Conservation (phyloP, 2,888 invertebrate genomes). For the Andrena praecox region DNA sequence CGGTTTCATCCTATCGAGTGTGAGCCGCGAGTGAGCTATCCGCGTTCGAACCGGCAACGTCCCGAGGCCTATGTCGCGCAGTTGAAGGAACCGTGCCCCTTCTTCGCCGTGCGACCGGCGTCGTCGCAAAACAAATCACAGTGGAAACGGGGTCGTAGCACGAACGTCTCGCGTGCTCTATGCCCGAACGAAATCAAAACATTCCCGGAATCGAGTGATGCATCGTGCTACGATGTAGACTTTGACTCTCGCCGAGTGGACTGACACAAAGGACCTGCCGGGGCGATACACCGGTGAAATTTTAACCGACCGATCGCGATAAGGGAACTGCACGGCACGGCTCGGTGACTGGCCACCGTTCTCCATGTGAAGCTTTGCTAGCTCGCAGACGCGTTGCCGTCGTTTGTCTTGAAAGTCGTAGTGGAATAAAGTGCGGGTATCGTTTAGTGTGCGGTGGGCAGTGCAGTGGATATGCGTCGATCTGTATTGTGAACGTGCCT, state of each 20-base stretch:
- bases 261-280: conserved; percentile 7
- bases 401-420: conserved; percentile 28
- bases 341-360: conserved; percentile 22
- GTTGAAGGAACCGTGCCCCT: background rate
- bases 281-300: conserved; percentile 19
- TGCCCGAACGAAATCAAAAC: background rate
- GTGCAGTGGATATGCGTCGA: conserved; percentile 80
- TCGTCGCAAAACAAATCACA: conserved; percentile 37
- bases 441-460: conserved; percentile 60
- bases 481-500: conserved; percentile 75
- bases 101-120: conserved; percentile 28
- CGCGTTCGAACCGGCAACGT: conserved; percentile 10
- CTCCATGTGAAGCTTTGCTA: conserved; percentile 24
- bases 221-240: conserved; percentile 44
- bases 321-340: conserved; percentile 15
- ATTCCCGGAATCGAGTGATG: background rate
- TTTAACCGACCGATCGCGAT: conserved; percentile 29
- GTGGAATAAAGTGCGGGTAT: conserved; percentile 55
- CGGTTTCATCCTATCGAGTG: background rate
- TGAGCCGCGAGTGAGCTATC: conserved; percentile 36
- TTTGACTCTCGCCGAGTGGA: conserved; percentile 30
- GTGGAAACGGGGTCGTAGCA: conserved; percentile 31
- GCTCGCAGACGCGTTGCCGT: conserved; percentile 1
- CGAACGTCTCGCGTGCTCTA: background rate
- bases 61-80: conserved; percentile 8